Conservation (phyloP, 2,888 invertebrate genomes). For the Craniophora ligustri region DNA sequence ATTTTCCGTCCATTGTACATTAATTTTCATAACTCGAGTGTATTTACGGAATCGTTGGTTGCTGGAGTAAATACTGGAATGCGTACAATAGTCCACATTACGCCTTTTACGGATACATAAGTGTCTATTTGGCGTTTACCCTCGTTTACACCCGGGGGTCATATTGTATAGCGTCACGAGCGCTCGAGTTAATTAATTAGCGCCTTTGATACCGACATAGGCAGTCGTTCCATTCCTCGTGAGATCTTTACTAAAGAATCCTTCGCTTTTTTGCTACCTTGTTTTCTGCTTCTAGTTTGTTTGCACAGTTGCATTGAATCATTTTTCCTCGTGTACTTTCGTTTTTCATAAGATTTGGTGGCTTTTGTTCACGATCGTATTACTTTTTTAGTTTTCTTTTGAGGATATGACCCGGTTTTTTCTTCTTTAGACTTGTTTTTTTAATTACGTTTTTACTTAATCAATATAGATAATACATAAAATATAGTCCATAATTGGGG, state of each 20-base stretch:
- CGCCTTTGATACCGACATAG: conserved; percentile 67
- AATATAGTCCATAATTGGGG: too few species aligned
- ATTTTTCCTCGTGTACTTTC: conserved; percentile 17
- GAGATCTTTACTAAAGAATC: conserved; percentile 61
- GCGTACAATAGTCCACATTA: conserved; percentile 43
- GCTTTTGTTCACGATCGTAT: background rate
- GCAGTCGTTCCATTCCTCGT: conserved; percentile 40
- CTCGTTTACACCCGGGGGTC: conserved; percentile 59
- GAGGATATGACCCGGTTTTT: background rate
- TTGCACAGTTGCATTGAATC: conserved; percentile 39
- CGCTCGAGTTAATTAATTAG: conserved; percentile 80
- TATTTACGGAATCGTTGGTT: conserved; percentile 10
- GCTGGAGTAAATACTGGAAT: conserved; percentile 31
- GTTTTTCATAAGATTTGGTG: conserved; percentile 13
- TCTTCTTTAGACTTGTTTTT: background rate
- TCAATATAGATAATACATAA: too few species aligned
- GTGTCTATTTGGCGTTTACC: conserved; percentile 57
- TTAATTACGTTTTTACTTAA: background rate
- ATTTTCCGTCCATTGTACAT: conserved; percentile 19
- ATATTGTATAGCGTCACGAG: conserved; percentile 64
- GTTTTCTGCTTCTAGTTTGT: conserved; percentile 51
- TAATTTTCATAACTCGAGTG: conserved; percentile 13
- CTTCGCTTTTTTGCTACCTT: conserved; percentile 57
- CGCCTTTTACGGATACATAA: conserved; percentile 45
- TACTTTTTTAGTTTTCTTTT: background rate